phyloP scores from a whole-genome alignment of 1,140 invertebrate species.

The Oscheius sp. region DNA sequence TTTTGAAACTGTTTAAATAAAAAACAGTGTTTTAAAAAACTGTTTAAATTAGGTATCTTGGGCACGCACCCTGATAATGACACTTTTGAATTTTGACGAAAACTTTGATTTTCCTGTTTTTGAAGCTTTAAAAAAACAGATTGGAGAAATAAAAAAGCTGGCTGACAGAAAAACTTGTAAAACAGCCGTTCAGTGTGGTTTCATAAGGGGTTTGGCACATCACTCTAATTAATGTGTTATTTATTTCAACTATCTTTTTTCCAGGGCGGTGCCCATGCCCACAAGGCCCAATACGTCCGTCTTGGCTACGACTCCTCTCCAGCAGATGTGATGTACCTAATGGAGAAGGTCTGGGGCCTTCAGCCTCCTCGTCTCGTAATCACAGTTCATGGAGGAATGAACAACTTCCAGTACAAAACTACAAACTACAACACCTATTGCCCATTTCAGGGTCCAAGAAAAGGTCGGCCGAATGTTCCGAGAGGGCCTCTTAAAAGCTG shows the following conservation, averaged over 20 bases:
- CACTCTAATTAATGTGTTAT: not conserved
- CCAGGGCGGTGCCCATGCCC: conserved; percentile 64
- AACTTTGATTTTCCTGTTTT: no score
- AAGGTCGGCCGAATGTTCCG: conserved; percentile 88
- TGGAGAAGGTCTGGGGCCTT: conserved; percentile 87
- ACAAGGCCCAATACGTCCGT: conserved; percentile 75
- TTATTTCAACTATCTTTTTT: not conserved
- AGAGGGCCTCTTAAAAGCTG: conserved; percentile 88
- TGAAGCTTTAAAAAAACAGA: no score
- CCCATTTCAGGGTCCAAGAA: conserved; percentile 67
- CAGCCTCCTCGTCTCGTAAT: conserved; percentile 91
- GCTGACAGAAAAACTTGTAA: not conserved
- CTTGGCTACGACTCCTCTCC: conserved; percentile 86
- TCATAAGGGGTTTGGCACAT: no score
- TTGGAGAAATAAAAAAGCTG: not conserved
- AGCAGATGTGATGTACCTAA: conserved; percentile 82
- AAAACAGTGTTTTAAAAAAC: no score
- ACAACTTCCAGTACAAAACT: conserved; percentile 75
- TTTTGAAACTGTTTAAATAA: no score
- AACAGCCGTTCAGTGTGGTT: no score
- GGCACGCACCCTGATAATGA: no score
- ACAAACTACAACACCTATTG: not conserved
- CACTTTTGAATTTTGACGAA: no score
- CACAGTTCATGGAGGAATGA: conserved; percentile 90
- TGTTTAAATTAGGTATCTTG: no score